These are phyloP conservation scores for Solen grandis DNA, from an alignment of 1,140 invertebrate genomes.

Conservation along the genomic window DNA sequence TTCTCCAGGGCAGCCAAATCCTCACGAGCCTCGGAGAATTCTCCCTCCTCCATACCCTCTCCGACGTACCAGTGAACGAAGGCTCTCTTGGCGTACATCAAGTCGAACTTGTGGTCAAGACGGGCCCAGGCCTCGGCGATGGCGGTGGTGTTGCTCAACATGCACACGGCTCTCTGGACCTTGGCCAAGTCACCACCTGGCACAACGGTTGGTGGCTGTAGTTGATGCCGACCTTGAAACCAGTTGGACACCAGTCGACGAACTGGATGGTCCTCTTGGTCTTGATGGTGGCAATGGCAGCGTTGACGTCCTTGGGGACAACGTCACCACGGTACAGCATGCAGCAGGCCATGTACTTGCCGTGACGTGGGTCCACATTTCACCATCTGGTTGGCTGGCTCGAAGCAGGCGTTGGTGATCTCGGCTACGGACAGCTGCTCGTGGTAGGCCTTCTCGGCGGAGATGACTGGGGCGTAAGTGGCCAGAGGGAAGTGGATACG, in stretches of 20 bases:
- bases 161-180: slow-evolving; percentile 85
- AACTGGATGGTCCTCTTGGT: slow-evolving; percentile 84
- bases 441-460: slow-evolving; percentile 79
- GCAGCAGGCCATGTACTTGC: too few relatives aligned
- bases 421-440: slow-evolving; percentile 80
- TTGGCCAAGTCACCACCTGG: too few relatives aligned
- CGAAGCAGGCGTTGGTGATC: slow-evolving; percentile 91
- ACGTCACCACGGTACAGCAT: slow-evolving; percentile 77
- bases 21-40: slow-evolving; percentile 88
- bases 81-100: slow-evolving; percentile 69
- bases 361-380: too few relatives aligned
- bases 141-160: slow-evolving; percentile 91
- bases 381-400: slow-evolving; percentile 95
- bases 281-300: slow-evolving; percentile 85
- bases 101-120: slow-evolving; percentile 73
- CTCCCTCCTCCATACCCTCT: slow-evolving; percentile 86
- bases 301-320: slow-evolving; percentile 87
- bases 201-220: slow-evolving; percentile 90
- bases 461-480: slow-evolving; percentile 78
- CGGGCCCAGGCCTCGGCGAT: slow-evolving; percentile 83
- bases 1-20: slow-evolving; percentile 82
- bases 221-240: slow-evolving; percentile 71
- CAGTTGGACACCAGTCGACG: slow-evolving; percentile 72
- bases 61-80: slow-evolving; percentile 75
- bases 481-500: slow-evolving; percentile 68